Percentiles rank a stretch among this genome's conserved stretches.
Evolutionary conservation across 2,113 vertebrate genomes (phyloP).

Genomic region (Phodopus roborovskii): DNA sequence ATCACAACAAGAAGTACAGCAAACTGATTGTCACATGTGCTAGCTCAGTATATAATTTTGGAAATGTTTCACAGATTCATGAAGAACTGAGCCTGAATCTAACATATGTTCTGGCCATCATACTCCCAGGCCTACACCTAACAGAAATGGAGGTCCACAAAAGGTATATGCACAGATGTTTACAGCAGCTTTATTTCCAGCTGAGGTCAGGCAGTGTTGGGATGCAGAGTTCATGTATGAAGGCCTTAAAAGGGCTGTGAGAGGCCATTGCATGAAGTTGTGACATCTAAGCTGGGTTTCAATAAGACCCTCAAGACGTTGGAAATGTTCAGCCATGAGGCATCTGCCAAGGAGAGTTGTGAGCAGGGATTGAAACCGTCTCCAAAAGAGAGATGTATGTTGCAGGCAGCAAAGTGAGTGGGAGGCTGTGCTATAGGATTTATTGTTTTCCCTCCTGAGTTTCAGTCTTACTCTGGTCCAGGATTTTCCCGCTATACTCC

Average conservation of each 20-base stretch:
- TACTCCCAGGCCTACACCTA: fast-evolving
- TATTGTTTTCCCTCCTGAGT: background rate
- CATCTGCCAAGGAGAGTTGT: background rate
- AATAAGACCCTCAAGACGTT: background rate
- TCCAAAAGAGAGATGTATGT: background rate
- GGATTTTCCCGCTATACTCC: background rate
- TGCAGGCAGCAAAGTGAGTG: background rate
- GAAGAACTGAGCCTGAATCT: background rate
- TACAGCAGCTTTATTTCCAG: too few relatives aligned
- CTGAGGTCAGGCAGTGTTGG: background rate
- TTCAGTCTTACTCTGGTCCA: background rate
- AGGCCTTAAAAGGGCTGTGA: background rate
- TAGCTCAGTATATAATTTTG: background rate
- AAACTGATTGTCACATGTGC: too few relatives aligned
- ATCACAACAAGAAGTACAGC: fast-evolving
- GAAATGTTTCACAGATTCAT: background rate
- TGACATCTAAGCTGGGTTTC: background rate
- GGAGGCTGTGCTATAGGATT: background rate
- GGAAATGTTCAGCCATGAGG: background rate
- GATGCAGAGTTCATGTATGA: background rate
- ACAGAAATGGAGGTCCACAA: background rate
- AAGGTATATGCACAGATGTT: background rate
- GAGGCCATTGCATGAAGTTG: background rate
- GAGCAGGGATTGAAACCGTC: background rate
- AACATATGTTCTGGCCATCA: fast-evolving